Conservation (phyloP, 2,113 vertebrate species). For the Proteles cristata region DNA sequence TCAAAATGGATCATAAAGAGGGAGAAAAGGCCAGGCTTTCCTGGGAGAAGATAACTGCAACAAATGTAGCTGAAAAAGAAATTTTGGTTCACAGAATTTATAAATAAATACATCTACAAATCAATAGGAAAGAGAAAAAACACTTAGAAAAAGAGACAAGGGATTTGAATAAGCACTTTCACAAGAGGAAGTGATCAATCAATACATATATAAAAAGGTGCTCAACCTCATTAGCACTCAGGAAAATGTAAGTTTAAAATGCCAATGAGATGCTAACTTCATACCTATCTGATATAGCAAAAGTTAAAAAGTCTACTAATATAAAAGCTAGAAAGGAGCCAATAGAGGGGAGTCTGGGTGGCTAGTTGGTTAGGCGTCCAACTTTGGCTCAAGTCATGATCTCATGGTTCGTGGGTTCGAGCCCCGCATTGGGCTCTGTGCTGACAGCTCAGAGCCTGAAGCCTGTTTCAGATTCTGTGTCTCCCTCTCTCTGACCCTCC, state of each 20-base stretch:
- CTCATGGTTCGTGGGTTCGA: no score
- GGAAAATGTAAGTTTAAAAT: background rate
- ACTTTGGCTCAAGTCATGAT: no score
- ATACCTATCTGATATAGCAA: background rate
- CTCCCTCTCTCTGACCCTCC: no score
- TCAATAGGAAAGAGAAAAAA: slow-evolving; percentile 24
- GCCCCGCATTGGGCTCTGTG: no score
- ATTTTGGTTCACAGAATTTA: background rate
- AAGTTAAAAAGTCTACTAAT: background rate
- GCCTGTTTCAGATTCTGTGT: no score
- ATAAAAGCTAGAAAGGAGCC: background rate
- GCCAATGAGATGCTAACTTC: background rate
- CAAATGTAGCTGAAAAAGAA: background rate
- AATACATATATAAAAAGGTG: background rate
- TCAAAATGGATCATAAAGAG: background rate
- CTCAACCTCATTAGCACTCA: background rate
- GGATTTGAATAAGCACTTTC: slow-evolving; percentile 34
- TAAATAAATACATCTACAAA: background rate
- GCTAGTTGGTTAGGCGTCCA: no score
- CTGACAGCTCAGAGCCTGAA: no score
- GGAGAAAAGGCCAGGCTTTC: background rate
- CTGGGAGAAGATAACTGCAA: background rate
- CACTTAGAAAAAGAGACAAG: background rate
- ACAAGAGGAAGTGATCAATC: slow-evolving; percentile 32
- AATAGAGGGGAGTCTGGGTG: no score